Base-by-base conservation (phyloP, 1,140 invertebrate genomes). In the Holotrichia oblita region DNA sequence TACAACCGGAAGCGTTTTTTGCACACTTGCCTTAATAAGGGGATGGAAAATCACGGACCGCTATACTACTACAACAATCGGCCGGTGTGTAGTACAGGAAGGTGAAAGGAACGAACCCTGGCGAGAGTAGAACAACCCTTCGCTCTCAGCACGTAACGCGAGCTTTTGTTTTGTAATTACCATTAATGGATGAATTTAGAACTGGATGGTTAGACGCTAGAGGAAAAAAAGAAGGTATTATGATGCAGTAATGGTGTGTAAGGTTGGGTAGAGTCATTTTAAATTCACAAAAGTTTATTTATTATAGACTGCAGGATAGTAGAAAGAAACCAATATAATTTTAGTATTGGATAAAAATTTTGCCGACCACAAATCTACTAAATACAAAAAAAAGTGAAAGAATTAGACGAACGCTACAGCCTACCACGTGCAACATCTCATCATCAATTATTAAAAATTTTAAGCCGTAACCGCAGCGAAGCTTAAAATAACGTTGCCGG, bases 1-100 rank as follows among this genome's bases (percentile, higher is more conserved):
- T 69, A 69, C 61, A 69, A 69, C 61, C 17, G 17, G 61, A 27
- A 34, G 22, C 61, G 61, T 12, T 69, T 34, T 69, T 69, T 69
- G 61, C 61, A 34, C 17, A 69, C 22, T 69, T 34, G 7, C 22
- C 22, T 69, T 69, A 69, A 69, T 22, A 27, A 69, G 61, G 9
- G 61, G 14, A 48, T 17, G 9, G 61, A 22, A 69, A 69, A 69
- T 69, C 61, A 27, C 22, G 61, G 22, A 14, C 20, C 2, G 24
- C 27, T 69, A 20, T 17, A 48, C 44, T 34, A 34, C 2, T 34
- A 34, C 27, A 34, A 34, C 27, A 34, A 34, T 34, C 27, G 27
- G 27, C 27, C 4, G 27, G 27, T 34, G n/a, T 48, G 48, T 3
- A 14, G 48, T 17, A 17, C 48, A 17, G 14, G 6, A 17, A n/a